Percentiles rank a stretch among this genome's conserved stretches.
Evolutionary conservation across 2,797 vertebrate species (phyloP).

Genomic region (Danionella dracula): DNA sequence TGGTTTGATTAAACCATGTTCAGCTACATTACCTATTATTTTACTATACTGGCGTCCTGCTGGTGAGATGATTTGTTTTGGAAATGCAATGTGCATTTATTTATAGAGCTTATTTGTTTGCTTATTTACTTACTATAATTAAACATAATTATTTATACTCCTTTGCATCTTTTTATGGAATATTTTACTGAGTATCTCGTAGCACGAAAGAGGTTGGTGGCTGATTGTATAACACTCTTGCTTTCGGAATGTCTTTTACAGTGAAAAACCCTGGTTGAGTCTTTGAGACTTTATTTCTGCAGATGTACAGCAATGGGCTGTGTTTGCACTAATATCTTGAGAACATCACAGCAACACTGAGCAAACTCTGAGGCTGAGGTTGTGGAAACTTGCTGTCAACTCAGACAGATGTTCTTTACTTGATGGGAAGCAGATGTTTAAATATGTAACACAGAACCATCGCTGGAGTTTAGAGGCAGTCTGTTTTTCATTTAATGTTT

Average conservation of each 20-base stretch:
- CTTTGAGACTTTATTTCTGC: neutral
- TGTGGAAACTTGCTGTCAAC: conserved; percentile 5
- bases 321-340: neutral
- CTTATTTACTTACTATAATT: no score
- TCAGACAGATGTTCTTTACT: neutral
- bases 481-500: neutral
- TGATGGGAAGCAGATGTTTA: neutral
- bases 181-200: no score
- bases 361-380: neutral
- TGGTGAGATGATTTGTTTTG: no score
- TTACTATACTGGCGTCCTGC: no score
- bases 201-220: no score
- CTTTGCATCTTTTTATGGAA: no score
- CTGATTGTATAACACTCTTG: neutral
- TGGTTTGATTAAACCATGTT: no score
- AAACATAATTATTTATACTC: no score
- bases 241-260: neutral
- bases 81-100: no score
- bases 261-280: neutral
- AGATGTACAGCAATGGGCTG: neutral
- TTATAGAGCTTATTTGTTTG: no score
- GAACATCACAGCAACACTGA: neutral
- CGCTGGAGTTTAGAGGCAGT: neutral
- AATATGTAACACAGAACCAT: neutral
- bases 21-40: no score